Conservation (phyloP, 1,140 invertebrate genomes). For the Drosophila tristis region DNA sequence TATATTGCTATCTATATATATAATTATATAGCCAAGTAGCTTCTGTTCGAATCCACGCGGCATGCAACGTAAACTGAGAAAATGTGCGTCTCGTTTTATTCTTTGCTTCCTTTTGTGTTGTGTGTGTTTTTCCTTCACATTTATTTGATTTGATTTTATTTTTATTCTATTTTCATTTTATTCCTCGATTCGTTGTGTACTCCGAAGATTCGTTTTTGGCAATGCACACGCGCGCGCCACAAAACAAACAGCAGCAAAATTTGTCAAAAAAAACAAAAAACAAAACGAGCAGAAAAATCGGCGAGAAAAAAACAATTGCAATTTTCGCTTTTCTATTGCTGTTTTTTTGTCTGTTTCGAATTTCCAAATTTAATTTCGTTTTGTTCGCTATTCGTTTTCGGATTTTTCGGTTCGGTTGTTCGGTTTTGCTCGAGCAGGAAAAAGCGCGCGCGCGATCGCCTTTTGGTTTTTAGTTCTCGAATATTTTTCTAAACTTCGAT, state of each 20-base stretch:
- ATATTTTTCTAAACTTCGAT: slow-evolving; percentile 79
- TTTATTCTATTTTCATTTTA: slow-evolving; percentile 29
- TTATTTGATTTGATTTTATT: slow-evolving; percentile 25
- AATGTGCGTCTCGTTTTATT: slow-evolving; percentile 53
- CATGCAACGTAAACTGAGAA: slow-evolving; percentile 62
- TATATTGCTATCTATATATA: slow-evolving; percentile 19
- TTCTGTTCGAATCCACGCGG: slow-evolving; percentile 53
- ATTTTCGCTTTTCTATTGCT: slow-evolving; percentile 1
- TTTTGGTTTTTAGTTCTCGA: slow-evolving; percentile 48
- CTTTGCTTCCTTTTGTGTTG: slow-evolving; percentile 22
- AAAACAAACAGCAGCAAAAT: slow-evolving; percentile 37
- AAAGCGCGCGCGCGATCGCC: slow-evolving; percentile 65
- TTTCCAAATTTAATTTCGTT: slow-evolving; percentile 70
- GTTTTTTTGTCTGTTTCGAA: slow-evolving; percentile 19
- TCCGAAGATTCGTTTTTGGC: slow-evolving; percentile 67
- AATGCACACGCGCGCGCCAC: slow-evolving; percentile 58
- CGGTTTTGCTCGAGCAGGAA: slow-evolving; percentile 14
- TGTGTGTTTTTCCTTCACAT: slow-evolving; percentile 20
- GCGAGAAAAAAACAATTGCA: slow-evolving; percentile 51
- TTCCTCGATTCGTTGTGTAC: slow-evolving; percentile 45
- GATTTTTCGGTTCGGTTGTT: slow-evolving; percentile 15
- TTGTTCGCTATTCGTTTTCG: slow-evolving; percentile 54
- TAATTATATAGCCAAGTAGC: slow-evolving; percentile 23
- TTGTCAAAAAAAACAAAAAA: slow-evolving; percentile 39
- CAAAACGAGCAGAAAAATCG: slow-evolving; percentile 30